Base-by-base conservation (phyloP, 2,113 vertebrate species). In the Ornithorhynchus anatinus region DNA sequence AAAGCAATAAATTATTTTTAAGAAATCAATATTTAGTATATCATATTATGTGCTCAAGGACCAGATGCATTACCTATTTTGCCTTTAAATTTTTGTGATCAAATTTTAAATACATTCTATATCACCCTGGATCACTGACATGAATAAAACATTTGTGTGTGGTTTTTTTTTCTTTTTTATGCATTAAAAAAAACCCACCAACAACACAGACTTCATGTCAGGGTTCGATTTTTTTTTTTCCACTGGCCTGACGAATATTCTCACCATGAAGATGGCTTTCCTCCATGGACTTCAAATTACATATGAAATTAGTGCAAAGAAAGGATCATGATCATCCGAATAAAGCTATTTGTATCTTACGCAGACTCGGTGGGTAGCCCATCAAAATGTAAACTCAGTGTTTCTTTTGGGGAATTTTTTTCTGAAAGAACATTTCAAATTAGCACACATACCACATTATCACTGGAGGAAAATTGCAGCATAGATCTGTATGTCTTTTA, bases 1-100 rank as follows among this genome's bases (percentile, higher is more conserved):
- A 96, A 95, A 99, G 96, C 96, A 99, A 99, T 99, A 99, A 98
- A 97, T 99, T 98, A 98, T 99, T 99, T 99, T 99, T 98, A 94
- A 98, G 91, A 95, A 96, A 98, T 95, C 94, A 89, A 87, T 91
- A 95, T 96, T 97, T 96, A 97, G 95, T 96, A 96, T 91, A 95
- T 96, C 92, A 92, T 95, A 94, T 95, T 95, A 94, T 98, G 95
- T 95, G 94, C 95, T 95, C 93, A 95, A 94, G 95, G 94, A 96
- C 92, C 89, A 95, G 95, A 94, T 91, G 87, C 87, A 92, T 95
- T 97, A 94, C 95, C 95, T 95, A 95, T 94, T 92, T 95, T 96
- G 89, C 95, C 96, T 93, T 93, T 91, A 85, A 82, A 91, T 91
- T 91, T 92, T 81, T 90, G 87, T 93, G 77, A 91, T 90, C 86